Conservation (phyloP, 2,113 vertebrate species). For the Oreochromis aureus region DNA sequence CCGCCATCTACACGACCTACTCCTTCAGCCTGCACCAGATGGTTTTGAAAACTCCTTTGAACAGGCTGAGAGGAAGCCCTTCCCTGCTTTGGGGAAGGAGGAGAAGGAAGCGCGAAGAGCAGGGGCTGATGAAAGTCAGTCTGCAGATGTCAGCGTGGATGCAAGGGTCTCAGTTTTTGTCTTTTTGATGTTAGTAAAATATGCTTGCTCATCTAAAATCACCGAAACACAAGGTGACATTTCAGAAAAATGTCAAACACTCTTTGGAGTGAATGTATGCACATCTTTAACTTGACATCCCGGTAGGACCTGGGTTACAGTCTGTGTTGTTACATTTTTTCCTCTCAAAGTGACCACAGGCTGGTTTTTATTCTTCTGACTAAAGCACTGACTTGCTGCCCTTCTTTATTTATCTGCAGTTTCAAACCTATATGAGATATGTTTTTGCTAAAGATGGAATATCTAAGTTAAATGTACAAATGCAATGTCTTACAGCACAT, state of each 20-base stretch:
- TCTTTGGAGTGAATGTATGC: background rate
- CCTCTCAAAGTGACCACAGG: background rate
- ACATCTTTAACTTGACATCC: background rate
- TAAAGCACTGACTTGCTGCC: too few relatives aligned
- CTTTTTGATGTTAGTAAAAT: background rate
- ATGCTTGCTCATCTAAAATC: background rate
- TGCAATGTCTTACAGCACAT: background rate
- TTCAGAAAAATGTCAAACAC: background rate
- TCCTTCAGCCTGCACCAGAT: conserved; percentile 64
- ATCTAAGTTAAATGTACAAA: background rate
- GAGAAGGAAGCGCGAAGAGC: background rate
- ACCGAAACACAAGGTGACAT: background rate
- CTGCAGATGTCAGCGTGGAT: background rate
- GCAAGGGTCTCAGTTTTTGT: background rate
- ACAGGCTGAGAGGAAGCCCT: conserved; percentile 48
- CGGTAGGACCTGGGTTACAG: background rate
- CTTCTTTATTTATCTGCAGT: background rate
- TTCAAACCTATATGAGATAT: background rate
- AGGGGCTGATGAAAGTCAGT: background rate
- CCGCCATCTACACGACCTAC: conserved; percentile 32
- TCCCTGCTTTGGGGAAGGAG: conserved; percentile 11
- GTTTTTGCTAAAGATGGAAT: background rate
- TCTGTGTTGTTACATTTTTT: background rate
- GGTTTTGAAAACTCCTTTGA: conserved; percentile 49
- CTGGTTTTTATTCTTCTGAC: background rate